Conservation (phyloP, 2,113 vertebrate species). For the Vidua chalybeata region DNA sequence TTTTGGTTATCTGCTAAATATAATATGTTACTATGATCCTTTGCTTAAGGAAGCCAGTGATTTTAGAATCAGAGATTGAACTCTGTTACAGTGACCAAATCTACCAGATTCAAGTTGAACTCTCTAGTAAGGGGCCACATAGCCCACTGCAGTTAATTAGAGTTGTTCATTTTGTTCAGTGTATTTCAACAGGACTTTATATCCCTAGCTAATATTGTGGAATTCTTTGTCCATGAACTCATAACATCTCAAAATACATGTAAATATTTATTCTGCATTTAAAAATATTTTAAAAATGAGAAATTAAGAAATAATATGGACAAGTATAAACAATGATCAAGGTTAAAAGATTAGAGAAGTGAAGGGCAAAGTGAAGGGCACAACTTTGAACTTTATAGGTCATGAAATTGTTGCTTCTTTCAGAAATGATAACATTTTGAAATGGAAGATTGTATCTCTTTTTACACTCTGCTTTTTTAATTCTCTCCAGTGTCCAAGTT, state of each 20-base stretch:
- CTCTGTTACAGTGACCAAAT: background rate
- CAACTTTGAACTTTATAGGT: slow-evolving; percentile 63
- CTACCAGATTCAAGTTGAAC: background rate
- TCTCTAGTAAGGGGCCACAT: background rate
- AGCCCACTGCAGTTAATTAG: background rate
- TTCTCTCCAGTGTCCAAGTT: slow-evolving; percentile 46
- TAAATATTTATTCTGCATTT: background rate
- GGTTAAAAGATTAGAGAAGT: background rate
- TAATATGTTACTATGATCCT: background rate
- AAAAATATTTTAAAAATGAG: background rate
- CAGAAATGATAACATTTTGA: slow-evolving; percentile 41
- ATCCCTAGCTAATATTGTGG: background rate
- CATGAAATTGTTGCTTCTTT: slow-evolving; percentile 25
- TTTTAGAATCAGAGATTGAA: background rate
- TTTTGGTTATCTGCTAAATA: background rate
- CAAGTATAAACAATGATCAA: background rate
- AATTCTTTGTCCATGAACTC: background rate
- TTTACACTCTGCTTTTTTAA: slow-evolving; percentile 51
- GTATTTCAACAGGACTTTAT: background rate
- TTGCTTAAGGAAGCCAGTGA: background rate
- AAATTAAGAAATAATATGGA: background rate
- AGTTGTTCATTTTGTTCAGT: background rate
- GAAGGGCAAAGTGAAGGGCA: background rate
- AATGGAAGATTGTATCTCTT: slow-evolving; percentile 60
- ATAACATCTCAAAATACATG: background rate